Evolutionary conservation across 1,140 invertebrate genomes (phyloP), one percentile per base, ranked within the genome.

Genomic region (Lanistes nyassanus): DNA sequence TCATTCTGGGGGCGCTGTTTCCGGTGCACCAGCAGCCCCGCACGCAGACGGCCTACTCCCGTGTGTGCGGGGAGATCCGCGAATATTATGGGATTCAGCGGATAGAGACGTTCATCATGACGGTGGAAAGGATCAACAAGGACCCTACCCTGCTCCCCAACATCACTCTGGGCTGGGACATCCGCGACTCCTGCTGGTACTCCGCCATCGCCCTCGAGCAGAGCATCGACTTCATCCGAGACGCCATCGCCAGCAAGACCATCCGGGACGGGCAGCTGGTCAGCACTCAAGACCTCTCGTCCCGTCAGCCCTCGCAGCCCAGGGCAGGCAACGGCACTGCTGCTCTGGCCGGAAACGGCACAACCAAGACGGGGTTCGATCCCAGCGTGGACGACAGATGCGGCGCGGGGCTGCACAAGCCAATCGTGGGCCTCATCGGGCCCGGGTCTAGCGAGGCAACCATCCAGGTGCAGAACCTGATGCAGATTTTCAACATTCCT

Each of bases 171-270:
- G 94, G 94, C 11, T 92, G 94, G 72, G 94, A 95, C 84, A 94
- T 95, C 55, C 88, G 94, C 29, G 94, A 95, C 85, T 94, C 94
- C 9, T 95, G 94, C 86, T 95, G 94, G 94, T 94, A 93, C 79
- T 92, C 93, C 1, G 92, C 94, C 3, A 93, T 94, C 21, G 94
- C 94, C 26, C 90, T 95, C 55, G 94, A 94, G 86, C 93, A 95
- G 86, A 93, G 92, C 80, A 93, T 94, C 69, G 93, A 94, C 85
- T 92, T 94, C 77, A 93, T 94, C 62, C 89, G 93, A 51, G 93
- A 94, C 83, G 91, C 92, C n/a, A 93, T 89, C 29, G 83, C 87
- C 19, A 85, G 82, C 67, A 67, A 82, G 36, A 81, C 86, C 36
- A 76, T 72, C 42, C 34, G 70, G 36, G 70, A 72, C 6, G 70